Evolutionary conservation across 2,113 vertebrate species (phyloP), one percentile per base, ranked within the genome.

Genomic region (Indicator maculatus): DNA sequence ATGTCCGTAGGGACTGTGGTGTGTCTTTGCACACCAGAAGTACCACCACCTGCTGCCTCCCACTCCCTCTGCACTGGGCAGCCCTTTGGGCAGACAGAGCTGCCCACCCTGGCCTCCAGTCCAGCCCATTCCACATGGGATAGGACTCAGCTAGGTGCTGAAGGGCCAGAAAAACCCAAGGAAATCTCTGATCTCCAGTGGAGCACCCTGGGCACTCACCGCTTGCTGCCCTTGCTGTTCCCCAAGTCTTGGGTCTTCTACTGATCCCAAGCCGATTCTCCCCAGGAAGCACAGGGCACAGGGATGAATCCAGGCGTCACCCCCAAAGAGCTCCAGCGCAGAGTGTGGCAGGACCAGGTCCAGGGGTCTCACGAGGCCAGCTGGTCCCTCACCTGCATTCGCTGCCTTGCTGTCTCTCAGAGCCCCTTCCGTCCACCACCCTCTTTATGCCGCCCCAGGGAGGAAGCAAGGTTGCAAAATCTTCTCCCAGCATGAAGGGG

Each of bases 391-490:
- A 92, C 93, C 92, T 96, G 83, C 0, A 0, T 24, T 30, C 1
- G 13, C 41, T 2, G 16, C 50, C 0, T 53, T 27, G 44, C 19
- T 0, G 6, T 28, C 20, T 72, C 28, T 19, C 7, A 3, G 81
- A 4, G 2, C 30, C 55, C 45, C 59, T 72, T 52, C 30, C 60
- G 31, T 86, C 67, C 1, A 1, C 78, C 1, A 1, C 79, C 16
- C 1, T 6, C 30, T 96, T 96, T 96, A 96, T 96, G 89, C 67
- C 5, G 31, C 41, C 52, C 3, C 0, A 52, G 67, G 67, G 79
- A 95, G 96, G 96, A 96, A 96, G 94, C 27, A 20, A 74, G 44
- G 67, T 96, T 96, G 93, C 88, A 56, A 83, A 95, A 96, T 31
- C 90, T 93, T 87, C 90, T 72, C 31, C 26, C 59, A 84, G 59